A percentile compares a stretch with the other conserved stretches of the same genome.
These are phyloP conservation scores for Mechanitis mazaeus DNA, from an alignment of 2,888 invertebrate genomes.

Conservation along the genomic window DNA sequence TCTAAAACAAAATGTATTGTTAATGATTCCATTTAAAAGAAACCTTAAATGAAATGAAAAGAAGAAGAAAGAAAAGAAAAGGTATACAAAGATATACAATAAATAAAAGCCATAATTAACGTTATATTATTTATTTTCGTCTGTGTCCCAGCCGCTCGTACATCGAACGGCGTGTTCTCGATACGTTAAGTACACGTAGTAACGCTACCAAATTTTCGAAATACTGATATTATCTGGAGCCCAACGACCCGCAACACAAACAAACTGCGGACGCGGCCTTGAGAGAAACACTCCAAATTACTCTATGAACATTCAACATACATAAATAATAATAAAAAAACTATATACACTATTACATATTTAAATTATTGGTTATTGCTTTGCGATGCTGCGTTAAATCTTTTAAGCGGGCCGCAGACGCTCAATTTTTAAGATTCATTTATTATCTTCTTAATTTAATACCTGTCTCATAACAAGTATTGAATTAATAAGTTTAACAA, in stretches of 20 bases:
- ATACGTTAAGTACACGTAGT: conserved; percentile 66
- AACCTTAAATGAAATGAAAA: too few relatives aligned
- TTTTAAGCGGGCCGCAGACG: not conserved
- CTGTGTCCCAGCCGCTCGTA: conserved; percentile 68
- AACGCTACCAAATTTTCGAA: conserved; percentile 73
- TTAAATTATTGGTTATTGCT: conserved; percentile 33
- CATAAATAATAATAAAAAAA: conserved; percentile 34
- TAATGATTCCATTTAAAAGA: too few relatives aligned
- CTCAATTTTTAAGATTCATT: not conserved
- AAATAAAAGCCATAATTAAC: conserved; percentile 56
- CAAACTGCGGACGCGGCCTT: conserved; percentile 56
- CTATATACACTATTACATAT: conserved; percentile 37
- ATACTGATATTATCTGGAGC: conserved; percentile 72
- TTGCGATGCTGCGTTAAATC: conserved; percentile 1
- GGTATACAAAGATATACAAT: not conserved
- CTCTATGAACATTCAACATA: conserved; percentile 35
- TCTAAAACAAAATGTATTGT: too few relatives aligned
- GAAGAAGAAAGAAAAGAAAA: not conserved
- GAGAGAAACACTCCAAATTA: conserved; percentile 51
- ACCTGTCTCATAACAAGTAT: too few relatives aligned
- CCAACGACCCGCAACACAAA: conserved; percentile 66
- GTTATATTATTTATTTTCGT: conserved; percentile 75
- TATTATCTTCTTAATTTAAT: too few relatives aligned
- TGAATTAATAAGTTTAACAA: too few relatives aligned
- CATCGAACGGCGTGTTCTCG: conserved; percentile 60